phyloP scores from a whole-genome alignment of 2,113 vertebrate species.

The Athene cunicularia region DNA sequence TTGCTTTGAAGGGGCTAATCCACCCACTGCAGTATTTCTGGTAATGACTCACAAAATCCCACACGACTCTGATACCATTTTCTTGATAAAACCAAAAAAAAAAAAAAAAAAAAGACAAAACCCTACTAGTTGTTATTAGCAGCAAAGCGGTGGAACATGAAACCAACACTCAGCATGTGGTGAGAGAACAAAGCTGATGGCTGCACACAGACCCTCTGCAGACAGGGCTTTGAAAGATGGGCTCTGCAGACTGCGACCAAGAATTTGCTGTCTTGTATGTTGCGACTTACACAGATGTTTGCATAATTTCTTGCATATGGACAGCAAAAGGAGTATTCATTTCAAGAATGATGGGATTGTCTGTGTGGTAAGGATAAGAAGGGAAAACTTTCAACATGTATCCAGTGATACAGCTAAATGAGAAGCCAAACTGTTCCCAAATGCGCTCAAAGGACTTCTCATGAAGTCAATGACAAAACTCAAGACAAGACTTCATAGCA shows the following conservation, averaged over 20 bases:
- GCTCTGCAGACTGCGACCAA: slow-evolving; percentile 63
- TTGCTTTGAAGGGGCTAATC: background rate
- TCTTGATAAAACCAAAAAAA: background rate
- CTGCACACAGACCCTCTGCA: slow-evolving; percentile 21
- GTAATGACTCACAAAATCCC: slow-evolving; percentile 27
- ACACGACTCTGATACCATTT: slow-evolving; percentile 8
- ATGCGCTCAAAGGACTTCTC: background rate
- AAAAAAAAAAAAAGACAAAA: background rate
- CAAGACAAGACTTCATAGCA: background rate
- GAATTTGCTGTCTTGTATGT: slow-evolving; percentile 48
- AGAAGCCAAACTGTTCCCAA: slow-evolving; percentile 16
- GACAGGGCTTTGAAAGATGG: slow-evolving; percentile 46
- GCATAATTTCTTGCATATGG: slow-evolving; percentile 66
- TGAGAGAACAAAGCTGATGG: slow-evolving; percentile 6
- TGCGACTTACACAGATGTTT: slow-evolving; percentile 66
- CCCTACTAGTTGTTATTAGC: background rate
- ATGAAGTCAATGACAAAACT: slow-evolving; percentile 17
- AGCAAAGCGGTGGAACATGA: background rate
- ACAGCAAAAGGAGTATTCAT: slow-evolving; percentile 59
- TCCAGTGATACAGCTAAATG: slow-evolving; percentile 17
- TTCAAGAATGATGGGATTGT: slow-evolving; percentile 59
- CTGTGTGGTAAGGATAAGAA: slow-evolving; percentile 7
- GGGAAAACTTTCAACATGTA: slow-evolving; percentile 25
- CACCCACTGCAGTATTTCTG: slow-evolving; percentile 24
- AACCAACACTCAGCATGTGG: background rate